Evolutionary conservation across 1,140 invertebrate genomes (phyloP), one percentile per base, ranked within the genome.

Genomic region (Drosophila dunni): DNA sequence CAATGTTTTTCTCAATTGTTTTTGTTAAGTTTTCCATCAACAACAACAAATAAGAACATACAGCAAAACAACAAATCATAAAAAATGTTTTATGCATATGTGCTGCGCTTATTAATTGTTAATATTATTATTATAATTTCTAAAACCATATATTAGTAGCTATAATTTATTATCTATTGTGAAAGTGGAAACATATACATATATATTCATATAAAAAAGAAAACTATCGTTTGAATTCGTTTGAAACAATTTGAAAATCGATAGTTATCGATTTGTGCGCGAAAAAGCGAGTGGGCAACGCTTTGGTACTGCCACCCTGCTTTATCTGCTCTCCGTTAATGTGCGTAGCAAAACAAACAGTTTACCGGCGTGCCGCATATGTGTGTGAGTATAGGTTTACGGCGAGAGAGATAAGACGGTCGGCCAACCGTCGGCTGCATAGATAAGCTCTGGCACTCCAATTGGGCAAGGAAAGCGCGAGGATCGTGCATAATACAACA

Each of bases 31-130:
- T 74, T 74, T 56, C 36, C 3, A 57, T 36, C 48, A 63, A 45
- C 24, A 64, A 45, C 10, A 15, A 20, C 4, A 34, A 17, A 9
- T 9, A 58, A 9, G 17, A 46, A 29, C 24, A 29, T 29, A 29
- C 24, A 29, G 24, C 13, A 46, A 51, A 57, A 11, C 42, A 42
- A 38, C 63, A 46, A 45, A 67, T 46, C 54, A 61, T 33, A 20
- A 74, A 62, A 46, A 69, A 76, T 56, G 74, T n/a, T 48, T 40
- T 4, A 70, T 58, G 51, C 53, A 66, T 63, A 64, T 70, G 20
- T 75, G 66, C 61, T 68, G 83, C 83, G 79, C 79, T 82, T 75
- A 86, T 80, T 89, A 83, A 78, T 61, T 88, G 80, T 88, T 88
- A 88, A 86, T 71, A 85, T 66, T 85, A 81, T 67, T 81, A 79